Percentiles rank a stretch among this genome's conserved stretches.
These are phyloP conservation scores for Sphinx pinastri DNA, from an alignment of 2,888 invertebrate genomes.

Conservation along the genomic window DNA sequence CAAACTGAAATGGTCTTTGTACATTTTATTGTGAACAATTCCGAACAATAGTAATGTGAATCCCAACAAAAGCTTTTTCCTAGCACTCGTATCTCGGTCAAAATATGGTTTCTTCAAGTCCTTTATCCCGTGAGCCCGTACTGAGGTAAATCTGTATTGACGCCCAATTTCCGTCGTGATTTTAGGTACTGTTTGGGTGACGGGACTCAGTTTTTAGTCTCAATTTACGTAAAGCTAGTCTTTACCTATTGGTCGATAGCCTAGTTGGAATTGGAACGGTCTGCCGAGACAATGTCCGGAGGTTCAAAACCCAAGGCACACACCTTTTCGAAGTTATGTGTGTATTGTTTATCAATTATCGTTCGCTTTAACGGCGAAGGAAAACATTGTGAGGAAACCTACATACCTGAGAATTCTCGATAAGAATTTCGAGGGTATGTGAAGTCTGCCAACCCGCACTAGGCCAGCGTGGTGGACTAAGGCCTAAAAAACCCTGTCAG, in stretches of 20 bases:
- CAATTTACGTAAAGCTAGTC: not conserved
- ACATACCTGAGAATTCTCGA: too few species aligned
- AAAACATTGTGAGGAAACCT: too few species aligned
- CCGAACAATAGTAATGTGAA: conserved; percentile 7
- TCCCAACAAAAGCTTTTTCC: conserved; percentile 15
- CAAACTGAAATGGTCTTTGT: not conserved
- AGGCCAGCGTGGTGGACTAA: too few species aligned
- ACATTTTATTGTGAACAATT: conserved; percentile 18
- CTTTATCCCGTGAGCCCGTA: conserved; percentile 2
- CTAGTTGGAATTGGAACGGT: conserved; percentile 5
- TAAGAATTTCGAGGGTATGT: too few species aligned
- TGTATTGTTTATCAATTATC: too few species aligned
- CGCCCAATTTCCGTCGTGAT: conserved; percentile 9
- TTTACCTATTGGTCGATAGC: not conserved
- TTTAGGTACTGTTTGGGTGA: conserved; percentile 4
- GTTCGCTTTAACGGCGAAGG: too few species aligned
- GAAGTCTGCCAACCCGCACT: too few species aligned
- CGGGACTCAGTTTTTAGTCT: not conserved
- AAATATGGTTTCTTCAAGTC: conserved; percentile 13
- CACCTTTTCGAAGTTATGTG: too few species aligned
- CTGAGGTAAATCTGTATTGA: conserved; percentile 20
- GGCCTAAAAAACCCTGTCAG: too few species aligned
- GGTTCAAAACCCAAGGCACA: too few species aligned
- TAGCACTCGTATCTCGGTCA: not conserved
- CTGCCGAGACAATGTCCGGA: too few species aligned